Percentiles rank a stretch among this genome's conserved stretches.
Conservation (phyloP, 2,888 invertebrate genomes). For the Leucophenga montana region DNA sequence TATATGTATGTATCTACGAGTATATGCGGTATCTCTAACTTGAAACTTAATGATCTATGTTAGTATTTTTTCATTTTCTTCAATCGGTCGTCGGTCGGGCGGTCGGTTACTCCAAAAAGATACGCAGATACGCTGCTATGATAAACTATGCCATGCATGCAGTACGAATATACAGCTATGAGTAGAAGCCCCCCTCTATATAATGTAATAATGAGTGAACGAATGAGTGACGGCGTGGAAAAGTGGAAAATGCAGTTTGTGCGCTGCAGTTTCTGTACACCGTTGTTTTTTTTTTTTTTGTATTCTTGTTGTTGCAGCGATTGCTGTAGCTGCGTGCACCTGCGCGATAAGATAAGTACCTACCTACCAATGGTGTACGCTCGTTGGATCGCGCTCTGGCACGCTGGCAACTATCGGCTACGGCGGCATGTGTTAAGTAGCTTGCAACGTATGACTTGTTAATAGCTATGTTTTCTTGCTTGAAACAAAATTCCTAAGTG, state of each 20-base stretch:
- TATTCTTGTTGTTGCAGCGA: conserved; percentile 39
- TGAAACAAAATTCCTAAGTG: too few relatives aligned
- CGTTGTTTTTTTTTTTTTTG: too few relatives aligned
- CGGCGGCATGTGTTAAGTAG: too few relatives aligned
- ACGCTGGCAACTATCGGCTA: too few relatives aligned
- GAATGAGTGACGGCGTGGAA: background rate
- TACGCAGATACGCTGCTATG: conserved; percentile 19
- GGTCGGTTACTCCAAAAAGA: conserved; percentile 25
- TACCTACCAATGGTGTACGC: background rate
- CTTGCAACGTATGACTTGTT: too few relatives aligned
- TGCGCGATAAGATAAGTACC: conserved; percentile 22
- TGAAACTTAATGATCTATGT: background rate
- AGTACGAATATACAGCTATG: background rate
- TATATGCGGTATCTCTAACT: background rate
- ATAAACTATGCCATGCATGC: conserved; percentile 13
- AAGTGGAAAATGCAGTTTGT: conserved; percentile 50
- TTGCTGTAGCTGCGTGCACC: conserved; percentile 30
- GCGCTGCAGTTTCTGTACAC: background rate
- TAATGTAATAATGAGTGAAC: too few relatives aligned
- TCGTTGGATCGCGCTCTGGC: background rate
- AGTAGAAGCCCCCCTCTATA: too few relatives aligned
- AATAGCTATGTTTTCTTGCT: too few relatives aligned
- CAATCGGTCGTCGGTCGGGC: background rate
- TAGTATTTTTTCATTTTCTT: conserved; percentile 20
- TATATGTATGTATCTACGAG: background rate